A percentile compares a stretch with the other conserved stretches of the same genome.
Conservation (phyloP, 30 jellyfish, hydroid and myxozoan species). For the Turritopsis rubra region DNA sequence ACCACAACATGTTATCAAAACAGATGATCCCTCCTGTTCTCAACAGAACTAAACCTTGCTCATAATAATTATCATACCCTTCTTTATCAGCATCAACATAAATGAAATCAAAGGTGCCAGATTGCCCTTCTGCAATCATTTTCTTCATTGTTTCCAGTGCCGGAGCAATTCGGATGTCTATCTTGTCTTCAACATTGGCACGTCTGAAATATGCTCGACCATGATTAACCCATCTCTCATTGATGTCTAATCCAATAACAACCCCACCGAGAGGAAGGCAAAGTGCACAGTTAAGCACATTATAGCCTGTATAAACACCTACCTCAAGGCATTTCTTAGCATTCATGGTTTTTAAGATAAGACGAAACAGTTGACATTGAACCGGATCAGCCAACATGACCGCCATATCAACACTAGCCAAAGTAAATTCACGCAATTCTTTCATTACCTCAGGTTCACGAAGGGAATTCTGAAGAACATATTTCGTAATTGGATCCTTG, state of each 20-base stretch:
- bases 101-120: slow-evolving; percentile 72
- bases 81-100: slow-evolving; percentile 92
- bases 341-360: slow-evolving; percentile 42
- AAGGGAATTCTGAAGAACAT: slow-evolving; percentile 39
- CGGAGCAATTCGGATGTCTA: slow-evolving; percentile 50
- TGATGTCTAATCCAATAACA: slow-evolving; percentile 65
- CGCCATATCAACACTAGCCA: slow-evolving; percentile 27
- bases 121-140: slow-evolving; percentile 58
- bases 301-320: slow-evolving; percentile 91
- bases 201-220: slow-evolving; percentile 70
- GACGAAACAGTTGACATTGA: slow-evolving; percentile 67
- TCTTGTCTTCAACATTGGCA: slow-evolving; percentile 43
- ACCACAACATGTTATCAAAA: slow-evolving; percentile 56
- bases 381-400: slow-evolving; percentile 65
- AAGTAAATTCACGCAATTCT: slow-evolving; percentile 42
- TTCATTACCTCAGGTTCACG: slow-evolving; percentile 46
- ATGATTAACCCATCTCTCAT: slow-evolving; percentile 34
- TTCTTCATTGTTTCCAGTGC: slow-evolving; percentile 56
- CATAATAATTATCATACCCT: slow-evolving; percentile 68
- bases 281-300: slow-evolving; percentile 66
- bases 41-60: slow-evolving; percentile 44
- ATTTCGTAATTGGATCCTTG: slow-evolving; percentile 21
- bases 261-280: slow-evolving; percentile 81
- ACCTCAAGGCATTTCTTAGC: slow-evolving; percentile 66
- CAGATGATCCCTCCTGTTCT: slow-evolving; percentile 68